These are phyloP conservation scores for Ariopsis seemanni DNA, from an alignment of 2,113 vertebrate genomes.

Conservation along the genomic window DNA sequence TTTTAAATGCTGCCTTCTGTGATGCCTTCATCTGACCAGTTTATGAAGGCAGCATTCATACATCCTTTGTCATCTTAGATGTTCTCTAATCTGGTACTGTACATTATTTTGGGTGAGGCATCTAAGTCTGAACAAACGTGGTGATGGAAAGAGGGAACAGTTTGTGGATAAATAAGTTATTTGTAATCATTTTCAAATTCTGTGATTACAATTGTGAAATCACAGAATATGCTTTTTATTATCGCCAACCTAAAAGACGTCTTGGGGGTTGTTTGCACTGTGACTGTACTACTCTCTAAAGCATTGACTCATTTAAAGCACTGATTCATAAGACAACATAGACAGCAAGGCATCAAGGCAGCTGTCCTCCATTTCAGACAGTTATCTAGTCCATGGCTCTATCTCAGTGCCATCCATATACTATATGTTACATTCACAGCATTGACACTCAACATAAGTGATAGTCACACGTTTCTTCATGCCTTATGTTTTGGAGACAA, in stretches of 20 bases:
- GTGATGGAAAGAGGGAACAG: neutral
- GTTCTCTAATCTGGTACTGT: neutral
- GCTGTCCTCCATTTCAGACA: too few species aligned
- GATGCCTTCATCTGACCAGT: neutral
- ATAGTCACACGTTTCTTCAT: neutral
- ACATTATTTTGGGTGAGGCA: too few species aligned
- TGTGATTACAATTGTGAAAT: too few species aligned
- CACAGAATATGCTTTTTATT: too few species aligned
- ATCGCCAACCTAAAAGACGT: too few species aligned
- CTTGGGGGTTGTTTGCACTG: neutral
- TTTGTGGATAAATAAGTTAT: neutral
- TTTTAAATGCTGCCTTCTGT: neutral
- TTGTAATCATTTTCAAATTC: neutral
- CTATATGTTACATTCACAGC: neutral
- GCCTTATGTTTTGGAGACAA: neutral
- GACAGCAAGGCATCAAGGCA: too few species aligned
- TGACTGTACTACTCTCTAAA: too few species aligned
- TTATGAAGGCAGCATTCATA: neutral
- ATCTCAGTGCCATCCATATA: neutral
- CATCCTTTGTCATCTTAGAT: neutral
- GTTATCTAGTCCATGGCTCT: too few species aligned
- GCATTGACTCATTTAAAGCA: too few species aligned
- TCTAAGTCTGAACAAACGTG: too few species aligned
- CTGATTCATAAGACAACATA: too few species aligned
- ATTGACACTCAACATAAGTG: neutral